A percentile compares a stretch with the other conserved stretches of the same genome.
These are phyloP conservation scores for Thera britannica DNA, from an alignment of 2,888 invertebrate species.

Conservation along the genomic window DNA sequence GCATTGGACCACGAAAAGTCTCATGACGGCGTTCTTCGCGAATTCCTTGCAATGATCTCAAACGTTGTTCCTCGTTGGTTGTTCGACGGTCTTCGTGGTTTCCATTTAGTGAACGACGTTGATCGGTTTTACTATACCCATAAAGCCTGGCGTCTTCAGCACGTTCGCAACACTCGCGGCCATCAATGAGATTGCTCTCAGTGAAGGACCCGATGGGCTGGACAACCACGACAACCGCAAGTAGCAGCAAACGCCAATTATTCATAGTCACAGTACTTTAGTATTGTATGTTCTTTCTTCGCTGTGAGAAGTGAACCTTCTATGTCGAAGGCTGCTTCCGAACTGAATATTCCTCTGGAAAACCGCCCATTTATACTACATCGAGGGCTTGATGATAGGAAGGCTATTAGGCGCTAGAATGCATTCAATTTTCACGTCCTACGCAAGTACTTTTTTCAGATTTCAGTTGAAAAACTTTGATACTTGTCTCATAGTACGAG, in stretches of 20 bases:
- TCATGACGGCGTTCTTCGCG: conserved; percentile 50
- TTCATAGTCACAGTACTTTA: conserved; percentile 76
- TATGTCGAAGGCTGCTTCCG: conserved; percentile 66
- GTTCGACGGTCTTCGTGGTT: conserved; percentile 45
- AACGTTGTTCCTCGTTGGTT: conserved; percentile 27
- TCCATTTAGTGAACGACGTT: conserved; percentile 23
- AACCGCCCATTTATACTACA: conserved; percentile 65
- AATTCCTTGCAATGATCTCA: conserved; percentile 39
- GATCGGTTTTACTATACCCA: conserved; percentile 29
- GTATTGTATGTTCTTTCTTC: conserved; percentile 49
- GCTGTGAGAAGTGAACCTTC: conserved; percentile 60
- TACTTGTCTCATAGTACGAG: conserved; percentile 34
- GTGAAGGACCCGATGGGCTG: conserved; percentile 68
- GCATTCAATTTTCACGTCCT: conserved; percentile 79
- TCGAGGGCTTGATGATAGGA: conserved; percentile 57
- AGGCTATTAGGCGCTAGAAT: conserved; percentile 76
- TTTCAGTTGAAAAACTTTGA: conserved; percentile 43
- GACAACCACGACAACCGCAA: conserved; percentile 72
- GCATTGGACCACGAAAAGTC: conserved; percentile 36
- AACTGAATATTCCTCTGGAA: conserved; percentile 58
- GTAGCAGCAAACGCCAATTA: conserved; percentile 78
- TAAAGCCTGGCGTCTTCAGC: conserved; percentile 51
- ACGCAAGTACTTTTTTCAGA: conserved; percentile 49
- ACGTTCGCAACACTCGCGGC: conserved; percentile 67
- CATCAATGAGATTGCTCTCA: conserved; percentile 71